Evolutionary conservation across 2,888 invertebrate species (phyloP), one percentile per base, ranked within the genome.

Genomic region (Cantharis nigra): DNA sequence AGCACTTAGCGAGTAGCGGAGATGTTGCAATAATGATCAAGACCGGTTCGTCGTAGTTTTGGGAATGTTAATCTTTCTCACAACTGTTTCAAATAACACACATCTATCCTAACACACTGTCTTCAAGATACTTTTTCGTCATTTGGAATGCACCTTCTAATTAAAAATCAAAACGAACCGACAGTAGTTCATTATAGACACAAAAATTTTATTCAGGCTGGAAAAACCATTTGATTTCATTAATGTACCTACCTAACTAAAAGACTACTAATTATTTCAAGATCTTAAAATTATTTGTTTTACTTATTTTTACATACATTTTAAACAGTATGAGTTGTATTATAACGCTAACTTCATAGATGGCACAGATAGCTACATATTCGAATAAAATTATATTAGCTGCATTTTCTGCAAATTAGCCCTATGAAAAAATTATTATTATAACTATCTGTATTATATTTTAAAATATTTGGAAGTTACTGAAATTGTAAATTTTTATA

Each of bases 101-200:
- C 81, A 81, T 81, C 81, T 80, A 83, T 83, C 82, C 82, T 79
- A 78, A 80, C 82, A 82, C 82, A 49, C 7, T 82, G 82, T 80
- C 79, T 79, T 80, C 71, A 81, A 82, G 79, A 81, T 83, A 81
- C 81, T 80, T 79, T 73, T 80, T 82, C 81, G 80, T 83, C 84
- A 83, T 82, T 77, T 80, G 83, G 84, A 85, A 84, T 84, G 83
- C 80, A 77, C 78, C 79, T 76, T 79, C 84, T 85, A 85, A 85
- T 85, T 85, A 85, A 84, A 49, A 81, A 14, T 72, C 69, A 78
- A 75, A 75, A 71, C 49, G 62, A 28, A 72, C 72, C 72, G 76
- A 64, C 76, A 20, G 71, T 13, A 20, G 18, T 23, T 65, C 65
- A 23, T 49, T 49, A 49, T 49, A 2, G n/a, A 49, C 49, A 49